Conservation (phyloP, 2,797 vertebrate species). For the Momotus momota region DNA sequence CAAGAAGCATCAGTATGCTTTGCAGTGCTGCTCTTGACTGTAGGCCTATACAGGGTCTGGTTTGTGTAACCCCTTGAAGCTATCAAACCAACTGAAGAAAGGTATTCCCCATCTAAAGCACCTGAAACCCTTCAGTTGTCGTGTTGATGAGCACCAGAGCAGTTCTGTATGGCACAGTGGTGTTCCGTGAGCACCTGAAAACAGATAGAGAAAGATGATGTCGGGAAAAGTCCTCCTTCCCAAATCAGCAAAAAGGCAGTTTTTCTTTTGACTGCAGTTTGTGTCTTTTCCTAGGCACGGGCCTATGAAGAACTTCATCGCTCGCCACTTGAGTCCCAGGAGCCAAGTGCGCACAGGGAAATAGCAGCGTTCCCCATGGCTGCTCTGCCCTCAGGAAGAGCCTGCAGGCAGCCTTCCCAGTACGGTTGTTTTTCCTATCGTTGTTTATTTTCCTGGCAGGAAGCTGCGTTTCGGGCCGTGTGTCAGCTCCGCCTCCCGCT, state of each 20-base stretch:
- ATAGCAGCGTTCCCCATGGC: fast-evolving
- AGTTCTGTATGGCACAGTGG: background rate
- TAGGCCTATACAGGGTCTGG: background rate
- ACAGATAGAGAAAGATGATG: background rate
- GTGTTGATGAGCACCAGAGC: background rate
- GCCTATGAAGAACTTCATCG: fast-evolving
- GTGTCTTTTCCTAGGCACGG: background rate
- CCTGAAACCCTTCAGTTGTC: background rate
- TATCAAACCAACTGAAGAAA: background rate
- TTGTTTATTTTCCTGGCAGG: background rate
- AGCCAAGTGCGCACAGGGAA: background rate
- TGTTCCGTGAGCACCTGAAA: background rate
- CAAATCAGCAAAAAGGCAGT: background rate
- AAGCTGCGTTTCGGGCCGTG: fast-evolving
- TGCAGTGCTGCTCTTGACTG: background rate
- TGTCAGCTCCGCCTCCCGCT: background rate
- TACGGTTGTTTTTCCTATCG: fast-evolving
- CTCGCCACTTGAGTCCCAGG: background rate
- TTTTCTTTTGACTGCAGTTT: background rate
- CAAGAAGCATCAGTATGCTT: background rate
- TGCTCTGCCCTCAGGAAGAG: background rate
- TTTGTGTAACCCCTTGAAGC: background rate
- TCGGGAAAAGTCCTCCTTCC: background rate
- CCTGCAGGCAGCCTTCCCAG: background rate
- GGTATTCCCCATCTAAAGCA: background rate